phyloP scores from a whole-genome alignment of 2,888 invertebrate genomes.

The Antheraea assamensis region DNA sequence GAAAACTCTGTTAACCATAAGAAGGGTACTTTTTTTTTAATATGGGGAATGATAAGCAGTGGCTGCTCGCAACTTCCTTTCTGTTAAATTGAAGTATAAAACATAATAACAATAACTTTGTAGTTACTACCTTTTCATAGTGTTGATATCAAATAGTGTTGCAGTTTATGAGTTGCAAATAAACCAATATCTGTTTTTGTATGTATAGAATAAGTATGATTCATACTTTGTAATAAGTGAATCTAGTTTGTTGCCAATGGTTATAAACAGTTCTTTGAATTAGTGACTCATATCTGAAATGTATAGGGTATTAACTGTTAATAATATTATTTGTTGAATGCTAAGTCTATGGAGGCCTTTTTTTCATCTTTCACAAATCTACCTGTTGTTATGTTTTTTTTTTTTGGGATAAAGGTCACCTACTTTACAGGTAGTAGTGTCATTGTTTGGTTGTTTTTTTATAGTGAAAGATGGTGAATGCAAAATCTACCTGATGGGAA shows the following conservation, averaged over 20 bases:
- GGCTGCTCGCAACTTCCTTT: no score
- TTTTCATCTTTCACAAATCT: background rate
- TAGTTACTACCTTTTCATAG: no score
- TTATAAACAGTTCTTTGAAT: constrained; percentile 8
- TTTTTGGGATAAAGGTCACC: background rate
- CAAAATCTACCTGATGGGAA: background rate
- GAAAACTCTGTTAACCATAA: no score
- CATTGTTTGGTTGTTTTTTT: background rate
- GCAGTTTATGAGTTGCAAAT: no score
- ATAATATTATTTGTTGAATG: background rate
- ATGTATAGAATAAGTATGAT: no score
- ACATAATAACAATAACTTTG: no score
- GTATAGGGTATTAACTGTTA: background rate
- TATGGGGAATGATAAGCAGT: no score
- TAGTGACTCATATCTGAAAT: constrained; percentile 1
- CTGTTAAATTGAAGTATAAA: no score
- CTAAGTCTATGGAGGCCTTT: background rate
- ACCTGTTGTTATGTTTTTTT: background rate
- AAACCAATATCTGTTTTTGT: no score
- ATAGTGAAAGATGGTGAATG: background rate
- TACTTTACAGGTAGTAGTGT: background rate
- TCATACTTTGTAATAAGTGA: no score
- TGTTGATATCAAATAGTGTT: no score
- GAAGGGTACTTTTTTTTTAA: no score
- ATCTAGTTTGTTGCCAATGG: background rate